A percentile compares a stretch with the other conserved stretches of the same genome.
These are phyloP conservation scores for Notarius lentiginosus DNA, from an alignment of 2,113 vertebrate genomes.

Conservation along the genomic window DNA sequence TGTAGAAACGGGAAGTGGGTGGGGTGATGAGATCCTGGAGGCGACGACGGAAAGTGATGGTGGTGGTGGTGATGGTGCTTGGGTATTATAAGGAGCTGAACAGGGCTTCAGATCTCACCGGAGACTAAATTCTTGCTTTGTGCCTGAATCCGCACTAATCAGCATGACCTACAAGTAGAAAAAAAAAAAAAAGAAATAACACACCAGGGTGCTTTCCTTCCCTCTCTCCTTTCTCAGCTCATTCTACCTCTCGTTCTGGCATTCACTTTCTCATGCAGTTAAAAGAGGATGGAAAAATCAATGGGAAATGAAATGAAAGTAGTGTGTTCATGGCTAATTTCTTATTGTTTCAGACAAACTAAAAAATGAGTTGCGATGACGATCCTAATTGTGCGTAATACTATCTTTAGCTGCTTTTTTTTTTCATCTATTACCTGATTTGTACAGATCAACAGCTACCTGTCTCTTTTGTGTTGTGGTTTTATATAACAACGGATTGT, in stretches of 20 bases:
- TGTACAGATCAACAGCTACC: neutral
- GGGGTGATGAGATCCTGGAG: neutral
- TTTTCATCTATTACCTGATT: neutral
- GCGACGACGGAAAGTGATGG: neutral
- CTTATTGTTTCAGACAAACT: neutral
- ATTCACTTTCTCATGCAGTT: neutral
- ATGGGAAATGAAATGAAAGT: neutral
- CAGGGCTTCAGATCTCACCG: conserved; percentile 41
- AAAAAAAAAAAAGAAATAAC: neutral
- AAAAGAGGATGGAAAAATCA: neutral
- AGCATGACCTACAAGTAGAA: conserved; percentile 47
- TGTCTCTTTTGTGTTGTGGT: neutral
- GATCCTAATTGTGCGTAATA: neutral
- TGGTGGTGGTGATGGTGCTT: conserved; percentile 4
- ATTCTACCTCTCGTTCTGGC: neutral
- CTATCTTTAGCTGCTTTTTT: neutral
- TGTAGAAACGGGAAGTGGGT: neutral
- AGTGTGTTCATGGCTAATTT: neutral
- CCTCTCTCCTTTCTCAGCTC: neutral
- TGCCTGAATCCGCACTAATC: conserved; percentile 52
- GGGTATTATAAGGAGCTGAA: neutral
- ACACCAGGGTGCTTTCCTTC: conserved; percentile 29
- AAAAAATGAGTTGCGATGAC: neutral
- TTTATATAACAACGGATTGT: neutral
- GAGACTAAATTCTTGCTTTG: conserved; percentile 55